phyloP scores from a whole-genome alignment of 2,113 vertebrate genomes.

The Phalacrocorax pelagicus region DNA sequence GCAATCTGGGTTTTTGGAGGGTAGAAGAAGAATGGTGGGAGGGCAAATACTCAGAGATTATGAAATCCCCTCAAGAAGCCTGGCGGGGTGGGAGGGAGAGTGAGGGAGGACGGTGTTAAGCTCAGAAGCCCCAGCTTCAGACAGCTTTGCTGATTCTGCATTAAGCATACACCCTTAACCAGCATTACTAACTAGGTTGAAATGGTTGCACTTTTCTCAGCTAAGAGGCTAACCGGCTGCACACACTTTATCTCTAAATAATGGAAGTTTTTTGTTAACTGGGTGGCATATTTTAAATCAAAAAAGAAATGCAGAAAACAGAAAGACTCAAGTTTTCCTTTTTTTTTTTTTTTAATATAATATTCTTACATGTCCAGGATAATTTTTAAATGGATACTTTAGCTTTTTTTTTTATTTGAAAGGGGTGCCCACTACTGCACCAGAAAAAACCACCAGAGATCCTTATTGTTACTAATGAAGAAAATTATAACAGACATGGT shows the following conservation, averaged over 20 bases:
- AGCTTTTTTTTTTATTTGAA: background rate
- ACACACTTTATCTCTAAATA: background rate
- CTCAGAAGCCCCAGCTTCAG: background rate
- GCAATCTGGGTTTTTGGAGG: background rate
- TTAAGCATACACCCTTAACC: background rate
- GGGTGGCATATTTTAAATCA: background rate
- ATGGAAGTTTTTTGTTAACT: background rate
- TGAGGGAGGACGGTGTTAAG: background rate
- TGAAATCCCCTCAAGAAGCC: background rate
- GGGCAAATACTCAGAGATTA: background rate
- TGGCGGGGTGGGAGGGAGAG: rapidly evolving
- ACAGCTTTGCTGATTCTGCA: background rate
- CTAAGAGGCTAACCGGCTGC: background rate
- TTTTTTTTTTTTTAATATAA: background rate
- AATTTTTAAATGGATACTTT: background rate
- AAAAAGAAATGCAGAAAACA: background rate
- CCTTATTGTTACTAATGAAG: slow-evolving; percentile 10
- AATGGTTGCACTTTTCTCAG: background rate
- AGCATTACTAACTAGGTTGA: background rate
- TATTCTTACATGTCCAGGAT: background rate
- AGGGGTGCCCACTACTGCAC: background rate
- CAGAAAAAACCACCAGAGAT: background rate
- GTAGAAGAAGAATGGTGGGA: background rate
- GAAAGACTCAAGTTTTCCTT: background rate
- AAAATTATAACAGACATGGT: slow-evolving; percentile 31